Conservation (phyloP, 2,888 invertebrate genomes). For the Eristalinus sepulchralis region DNA sequence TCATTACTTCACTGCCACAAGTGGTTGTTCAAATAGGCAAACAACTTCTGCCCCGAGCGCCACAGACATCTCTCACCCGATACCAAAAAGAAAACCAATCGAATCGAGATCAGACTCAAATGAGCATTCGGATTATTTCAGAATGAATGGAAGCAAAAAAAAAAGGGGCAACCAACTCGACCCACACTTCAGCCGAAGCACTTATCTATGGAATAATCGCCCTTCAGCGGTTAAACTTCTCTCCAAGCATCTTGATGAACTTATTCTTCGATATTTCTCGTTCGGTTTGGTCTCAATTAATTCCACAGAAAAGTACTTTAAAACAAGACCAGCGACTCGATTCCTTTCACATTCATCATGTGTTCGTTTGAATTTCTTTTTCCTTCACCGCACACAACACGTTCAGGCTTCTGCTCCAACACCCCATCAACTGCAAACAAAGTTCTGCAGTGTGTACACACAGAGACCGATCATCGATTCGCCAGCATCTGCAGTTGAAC, state of each 20-base stretch:
- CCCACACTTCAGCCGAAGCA: not conserved
- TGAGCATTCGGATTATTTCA: not conserved
- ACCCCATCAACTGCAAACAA: conserved; percentile 56
- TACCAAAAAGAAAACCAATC: not conserved
- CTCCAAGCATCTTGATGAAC: conserved; percentile 14
- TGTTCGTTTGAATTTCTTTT: conserved; percentile 10
- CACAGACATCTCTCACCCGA: not conserved
- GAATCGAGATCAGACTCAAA: not conserved
- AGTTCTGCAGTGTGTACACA: conserved; percentile 25
- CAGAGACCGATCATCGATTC: conserved; percentile 38
- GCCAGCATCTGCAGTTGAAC: conserved; percentile 53
- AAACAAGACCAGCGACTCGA: not conserved
- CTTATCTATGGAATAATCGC: conserved; percentile 20
- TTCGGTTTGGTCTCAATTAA: conserved; percentile 39
- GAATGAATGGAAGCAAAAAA: not conserved
- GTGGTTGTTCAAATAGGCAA: not conserved
- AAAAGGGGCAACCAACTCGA: conserved; percentile 13
- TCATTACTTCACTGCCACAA: not conserved
- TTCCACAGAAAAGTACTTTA: conserved; percentile 11
- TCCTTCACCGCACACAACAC: not conserved
- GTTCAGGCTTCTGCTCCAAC: conserved; percentile 61
- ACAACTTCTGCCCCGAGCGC: not conserved
- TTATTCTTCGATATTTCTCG: conserved; percentile 36
- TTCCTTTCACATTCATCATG: not conserved
- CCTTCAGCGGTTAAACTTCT: conserved; percentile 28